Evolutionary conservation across 2,113 vertebrate genomes (phyloP).

Genomic region (Phalacrocorax brasilianus): DNA sequence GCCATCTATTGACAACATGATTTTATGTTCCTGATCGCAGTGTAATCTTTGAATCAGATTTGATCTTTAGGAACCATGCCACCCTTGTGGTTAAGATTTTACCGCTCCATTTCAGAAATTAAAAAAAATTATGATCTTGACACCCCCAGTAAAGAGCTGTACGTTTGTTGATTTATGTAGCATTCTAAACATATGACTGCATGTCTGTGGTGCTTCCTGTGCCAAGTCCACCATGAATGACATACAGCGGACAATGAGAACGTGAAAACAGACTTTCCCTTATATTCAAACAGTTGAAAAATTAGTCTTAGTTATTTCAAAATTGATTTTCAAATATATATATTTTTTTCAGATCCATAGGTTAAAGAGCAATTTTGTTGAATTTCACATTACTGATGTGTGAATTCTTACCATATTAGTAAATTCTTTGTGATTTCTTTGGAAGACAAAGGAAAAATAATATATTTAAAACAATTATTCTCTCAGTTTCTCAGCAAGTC

Average conservation of each 20-base stretch:
- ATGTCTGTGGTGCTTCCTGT: not conserved
- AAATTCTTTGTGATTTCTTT: not conserved
- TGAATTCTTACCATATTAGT: not conserved
- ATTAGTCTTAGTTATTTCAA: not conserved
- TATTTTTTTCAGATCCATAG: not conserved
- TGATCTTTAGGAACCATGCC: not conserved
- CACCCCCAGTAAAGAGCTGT: not conserved
- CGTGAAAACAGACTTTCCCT: not conserved
- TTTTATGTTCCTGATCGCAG: not conserved
- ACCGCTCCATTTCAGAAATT: not conserved
- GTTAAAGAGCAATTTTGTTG: not conserved
- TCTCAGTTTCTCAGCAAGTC: not conserved
- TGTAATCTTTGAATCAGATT: not conserved
- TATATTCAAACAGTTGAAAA: not conserved
- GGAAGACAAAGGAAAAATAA: not conserved
- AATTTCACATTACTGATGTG: not conserved
- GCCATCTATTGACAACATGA: not conserved
- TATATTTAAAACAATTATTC: not conserved
- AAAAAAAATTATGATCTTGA: not conserved
- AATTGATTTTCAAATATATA: not conserved
- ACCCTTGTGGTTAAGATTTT: not conserved
- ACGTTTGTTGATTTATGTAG: not conserved
- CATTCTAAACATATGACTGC: not conserved
- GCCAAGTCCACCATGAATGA: not conserved
- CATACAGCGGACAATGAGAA: not conserved